Evolutionary conservation across 2,113 vertebrate species (phyloP), one percentile per base, ranked within the genome.

Genomic region (Stomatorhinus ivindoensis): DNA sequence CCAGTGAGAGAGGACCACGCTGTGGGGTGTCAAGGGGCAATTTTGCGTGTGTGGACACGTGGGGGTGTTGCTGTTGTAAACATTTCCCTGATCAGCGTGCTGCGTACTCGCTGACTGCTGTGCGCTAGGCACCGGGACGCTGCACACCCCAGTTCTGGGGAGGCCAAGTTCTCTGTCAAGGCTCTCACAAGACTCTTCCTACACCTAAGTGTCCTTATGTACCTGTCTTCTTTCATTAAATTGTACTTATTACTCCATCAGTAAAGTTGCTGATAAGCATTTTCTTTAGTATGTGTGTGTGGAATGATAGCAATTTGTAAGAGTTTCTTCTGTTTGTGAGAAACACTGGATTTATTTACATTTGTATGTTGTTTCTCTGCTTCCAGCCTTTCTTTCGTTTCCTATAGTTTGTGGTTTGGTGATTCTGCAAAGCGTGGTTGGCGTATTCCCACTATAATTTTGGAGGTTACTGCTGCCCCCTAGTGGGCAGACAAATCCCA

Each of bases 401-500:
- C 11, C 24, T 5, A 48, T n/a, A 46, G 19, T 47, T 82, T 47
- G 39, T 84, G 42, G 24, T 47, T 47, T 7, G 73, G 73, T 80
- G 31, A 3, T 42, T 24, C 21, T 84, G 82, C 42, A 46, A 47
- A 24, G 21, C 1, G 7, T 84, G 82, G 44, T 27, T 35, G 15
- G 27, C 17, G 9, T 24, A n/a, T 85, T 48, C 82, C 21, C 3
- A 10, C 42, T 47, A 48, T 85, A 84, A n/a, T 48, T 85, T 10
- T 86, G 27, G 47, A 86, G 84, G 13, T 86, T 46, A 86, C 46
- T 86, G 51, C 44, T 86, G 84, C 84, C 84, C 84, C 84, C 84
- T 86, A 53, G n/a, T 51, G 84, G 84, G 44, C 27, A 86, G n/a
- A 47, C 3, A 53, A 39, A 39, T 53, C 27, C n/a, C 47, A 53